Evolutionary conservation across 2,888 invertebrate species (phyloP), one percentile per base, ranked within the genome.

Genomic region (Malacosoma neustria): DNA sequence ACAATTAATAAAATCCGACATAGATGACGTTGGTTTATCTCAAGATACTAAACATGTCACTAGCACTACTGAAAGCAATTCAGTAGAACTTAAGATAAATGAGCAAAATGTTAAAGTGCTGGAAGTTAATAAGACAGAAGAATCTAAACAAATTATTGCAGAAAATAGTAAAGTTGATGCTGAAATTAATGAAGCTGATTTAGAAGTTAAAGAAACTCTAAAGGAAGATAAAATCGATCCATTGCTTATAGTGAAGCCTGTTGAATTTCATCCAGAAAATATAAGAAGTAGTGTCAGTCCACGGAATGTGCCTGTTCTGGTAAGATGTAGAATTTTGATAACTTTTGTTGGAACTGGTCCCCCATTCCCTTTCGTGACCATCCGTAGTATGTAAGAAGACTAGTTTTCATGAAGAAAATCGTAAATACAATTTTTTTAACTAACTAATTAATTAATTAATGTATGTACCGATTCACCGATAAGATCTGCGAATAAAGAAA

Each of bases 201-300:
- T n/a, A 32, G 32, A 13, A 13, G 13, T 32, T 13, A n/a, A 32
- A 14, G 32, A 13, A 13, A 9, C 3, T 22, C 9, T 22, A 3
- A 22, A 22, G 9, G 22, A 30, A 13, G 45, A 38, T 6, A 44
- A 37, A 14, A n/a, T 40, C 11, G 48, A 54, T 11, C 33, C 46
- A 2, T 22, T 59, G 14, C 33, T 41, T 3, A 51, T 54, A 0
- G 51, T 50, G 3, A 46, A 47, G 14, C 44, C 48, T 1, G 62
- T 60, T 0, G 49, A 54, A 1, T 59, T 61, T 43, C 51, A 60
- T 15, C 60, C 59, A 0, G 54, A 57, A 5, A 44, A 45, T 1
- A 30, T 22, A 5, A 22, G 22, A 22, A 22, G 22, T 22, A 22
- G 22, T 3, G 22, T 22, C 9, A 22, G 22, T 22, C n/a, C 35